Percentiles rank a stretch among this genome's conserved stretches.
phyloP scores from a whole-genome alignment of 1,140 invertebrate species.

The Penaeus vannamei region DNA sequence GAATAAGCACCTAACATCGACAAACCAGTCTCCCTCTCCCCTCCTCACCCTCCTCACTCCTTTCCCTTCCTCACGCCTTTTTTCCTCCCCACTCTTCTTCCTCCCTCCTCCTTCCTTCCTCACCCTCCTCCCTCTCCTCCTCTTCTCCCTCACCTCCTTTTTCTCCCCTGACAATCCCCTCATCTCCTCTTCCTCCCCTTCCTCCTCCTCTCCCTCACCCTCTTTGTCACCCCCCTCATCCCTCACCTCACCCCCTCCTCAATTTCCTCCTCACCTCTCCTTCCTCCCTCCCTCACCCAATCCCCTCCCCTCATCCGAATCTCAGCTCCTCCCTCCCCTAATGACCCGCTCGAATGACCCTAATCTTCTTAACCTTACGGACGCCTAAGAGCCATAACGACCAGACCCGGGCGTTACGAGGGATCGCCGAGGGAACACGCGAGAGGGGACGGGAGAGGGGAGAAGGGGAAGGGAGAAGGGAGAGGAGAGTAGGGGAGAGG shows the following conservation, averaged over 20 bases:
- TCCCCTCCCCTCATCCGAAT: too few species aligned
- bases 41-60: too few species aligned
- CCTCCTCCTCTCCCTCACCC: neutral
- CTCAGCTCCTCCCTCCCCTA: neutral
- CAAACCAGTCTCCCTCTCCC: too few species aligned
- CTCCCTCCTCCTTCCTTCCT: neutral
- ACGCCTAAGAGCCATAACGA: too few species aligned
- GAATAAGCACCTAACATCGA: too few species aligned
- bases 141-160: neutral
- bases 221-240: too few species aligned
- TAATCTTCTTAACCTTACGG: too few species aligned
- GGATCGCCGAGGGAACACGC: constrained; percentile 11
- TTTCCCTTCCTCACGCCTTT: too few species aligned
- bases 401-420: constrained; percentile 11
- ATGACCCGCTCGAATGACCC: neutral
- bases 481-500: constrained; percentile 4
- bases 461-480: neutral
- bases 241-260: neutral
- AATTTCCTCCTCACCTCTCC: neutral
- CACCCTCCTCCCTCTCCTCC: neutral
- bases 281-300: too few species aligned
- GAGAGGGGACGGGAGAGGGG: too few species aligned
- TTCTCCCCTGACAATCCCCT: neutral
- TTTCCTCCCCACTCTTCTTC: too few species aligned
- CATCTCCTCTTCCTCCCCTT: neutral